Conservation (phyloP, 2,797 vertebrate species). For the Tapirus indicus region DNA sequence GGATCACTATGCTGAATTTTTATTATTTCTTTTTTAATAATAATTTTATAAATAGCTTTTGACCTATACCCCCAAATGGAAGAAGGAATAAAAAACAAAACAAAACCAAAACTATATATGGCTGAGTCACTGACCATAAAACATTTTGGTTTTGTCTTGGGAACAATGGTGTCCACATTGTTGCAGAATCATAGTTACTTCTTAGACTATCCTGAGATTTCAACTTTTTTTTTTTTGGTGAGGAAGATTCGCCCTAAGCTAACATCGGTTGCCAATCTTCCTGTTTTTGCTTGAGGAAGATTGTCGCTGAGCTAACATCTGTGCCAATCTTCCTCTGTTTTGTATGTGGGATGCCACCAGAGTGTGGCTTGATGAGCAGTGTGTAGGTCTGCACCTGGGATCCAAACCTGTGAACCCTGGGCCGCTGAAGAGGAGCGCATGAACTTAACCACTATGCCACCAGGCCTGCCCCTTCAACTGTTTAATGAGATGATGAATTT, state of each 20-base stretch:
- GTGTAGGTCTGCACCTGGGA: no score
- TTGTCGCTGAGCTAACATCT: no score
- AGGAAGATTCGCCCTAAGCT: no score
- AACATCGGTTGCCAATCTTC: no score
- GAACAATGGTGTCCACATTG: background rate
- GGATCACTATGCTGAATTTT: background rate
- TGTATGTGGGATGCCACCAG: no score
- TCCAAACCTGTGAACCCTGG: no score
- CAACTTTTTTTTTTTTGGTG: background rate
- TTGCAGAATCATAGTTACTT: background rate
- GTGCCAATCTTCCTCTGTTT: no score
- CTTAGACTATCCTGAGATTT: background rate
- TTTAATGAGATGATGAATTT: background rate
- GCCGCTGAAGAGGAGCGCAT: no score
- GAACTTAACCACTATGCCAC: no score
- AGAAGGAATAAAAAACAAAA: background rate
- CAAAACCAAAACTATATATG: background rate
- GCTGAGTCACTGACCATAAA: background rate
- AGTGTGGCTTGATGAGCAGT: no score
- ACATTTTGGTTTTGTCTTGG: background rate
- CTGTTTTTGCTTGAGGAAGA: no score
- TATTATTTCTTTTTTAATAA: background rate
- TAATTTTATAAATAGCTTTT: conserved; percentile 14
- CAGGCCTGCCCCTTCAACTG: background rate
- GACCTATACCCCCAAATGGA: background rate